Evolutionary conservation across 1,140 invertebrate genomes (phyloP).

Genomic region (Sarcophaga bullata): DNA sequence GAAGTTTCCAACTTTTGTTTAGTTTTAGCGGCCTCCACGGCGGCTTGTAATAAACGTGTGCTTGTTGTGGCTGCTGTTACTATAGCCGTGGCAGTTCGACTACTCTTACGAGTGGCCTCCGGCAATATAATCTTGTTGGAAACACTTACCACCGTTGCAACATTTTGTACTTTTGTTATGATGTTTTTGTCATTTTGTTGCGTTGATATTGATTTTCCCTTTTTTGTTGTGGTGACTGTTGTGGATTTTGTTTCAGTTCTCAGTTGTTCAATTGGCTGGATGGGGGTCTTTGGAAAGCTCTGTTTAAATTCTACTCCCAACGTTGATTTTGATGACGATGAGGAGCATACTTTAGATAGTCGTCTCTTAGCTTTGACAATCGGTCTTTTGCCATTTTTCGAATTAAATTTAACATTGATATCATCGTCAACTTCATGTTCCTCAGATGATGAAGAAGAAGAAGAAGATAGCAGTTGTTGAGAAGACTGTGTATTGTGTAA

Average conservation of each 20-base stretch:
- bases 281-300: constrained; percentile 64
- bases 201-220: neutral
- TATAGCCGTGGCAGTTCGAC: constrained; percentile 59
- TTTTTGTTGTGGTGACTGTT: neutral
- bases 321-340: neutral
- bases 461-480: constrained; percentile 28
- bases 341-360: constrained; percentile 4
- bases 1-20: constrained; percentile 36
- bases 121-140: constrained; percentile 38
- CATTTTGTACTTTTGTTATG: neutral
- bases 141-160: constrained; percentile 18
- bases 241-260: constrained; percentile 40
- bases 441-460: constrained; percentile 21
- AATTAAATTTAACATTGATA: neutral
- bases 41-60: constrained; percentile 53
- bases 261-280: constrained; percentile 62
- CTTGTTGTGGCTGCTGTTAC: constrained; percentile 60
- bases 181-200: neutral
- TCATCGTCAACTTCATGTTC: constrained; percentile 16
- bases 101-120: constrained; percentile 57
- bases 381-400: constrained; percentile 1
- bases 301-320: constrained; percentile 44
- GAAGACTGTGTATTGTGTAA: constrained; percentile 41
- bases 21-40: constrained; percentile 48
- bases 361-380: constrained; percentile 2